These are phyloP conservation scores for Anthopleura xanthogrammica DNA, from an alignment of 92 coral and sea anemone species.

Conservation along the genomic window DNA sequence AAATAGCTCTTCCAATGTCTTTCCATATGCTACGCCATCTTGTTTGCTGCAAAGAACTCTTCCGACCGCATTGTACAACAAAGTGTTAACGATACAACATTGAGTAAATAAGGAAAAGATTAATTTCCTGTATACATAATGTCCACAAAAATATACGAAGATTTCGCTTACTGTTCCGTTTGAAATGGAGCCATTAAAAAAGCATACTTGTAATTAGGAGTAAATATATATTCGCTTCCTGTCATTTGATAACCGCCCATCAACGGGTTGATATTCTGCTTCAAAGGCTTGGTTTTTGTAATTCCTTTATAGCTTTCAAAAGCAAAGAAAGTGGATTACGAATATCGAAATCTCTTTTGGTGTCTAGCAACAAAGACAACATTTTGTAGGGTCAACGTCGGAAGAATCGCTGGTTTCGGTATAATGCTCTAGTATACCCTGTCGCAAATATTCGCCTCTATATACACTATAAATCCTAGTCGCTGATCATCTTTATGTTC, in stretches of 20 bases:
- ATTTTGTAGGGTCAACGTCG: too few species aligned
- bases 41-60: conserved; percentile 43
- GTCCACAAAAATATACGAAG: conserved; percentile 37
- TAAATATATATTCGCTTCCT: conserved; percentile 44
- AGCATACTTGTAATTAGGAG: not conserved
- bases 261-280: too few species aligned
- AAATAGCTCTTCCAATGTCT: conserved; percentile 25
- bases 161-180: conserved; percentile 13
- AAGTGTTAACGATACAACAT: conserved; percentile 37
- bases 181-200: conserved; percentile 48
- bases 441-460: too few species aligned
- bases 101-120: conserved; percentile 43
- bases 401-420: too few species aligned
- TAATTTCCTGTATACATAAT: conserved; percentile 43
- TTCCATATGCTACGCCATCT: conserved; percentile 41
- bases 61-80: conserved; percentile 29
- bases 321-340: too few species aligned
- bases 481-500: too few species aligned
- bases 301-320: too few species aligned
- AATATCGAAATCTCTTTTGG: too few species aligned
- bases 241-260: conserved; percentile 36
- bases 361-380: too few species aligned
- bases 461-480: too few species aligned
- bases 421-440: too few species aligned
- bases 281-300: too few species aligned